Percentiles rank a stretch among this genome's conserved stretches.
phyloP scores from a whole-genome alignment of 1,140 invertebrate genomes.

The Drosophila burlai region DNA sequence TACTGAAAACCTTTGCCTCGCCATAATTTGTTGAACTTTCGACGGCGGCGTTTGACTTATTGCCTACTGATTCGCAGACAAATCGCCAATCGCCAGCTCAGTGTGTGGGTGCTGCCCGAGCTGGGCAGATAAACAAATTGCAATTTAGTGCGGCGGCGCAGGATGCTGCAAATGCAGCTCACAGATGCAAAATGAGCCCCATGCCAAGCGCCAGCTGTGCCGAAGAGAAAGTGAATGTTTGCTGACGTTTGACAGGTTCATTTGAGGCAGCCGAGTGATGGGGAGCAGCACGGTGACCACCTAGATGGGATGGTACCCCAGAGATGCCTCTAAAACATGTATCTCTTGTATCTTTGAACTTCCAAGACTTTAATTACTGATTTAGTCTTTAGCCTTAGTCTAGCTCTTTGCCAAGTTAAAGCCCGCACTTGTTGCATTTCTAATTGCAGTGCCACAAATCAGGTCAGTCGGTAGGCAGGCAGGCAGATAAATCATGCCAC shows the following conservation, averaged over 20 bases:
- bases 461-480: conserved; percentile 62
- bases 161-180: conserved; percentile 44
- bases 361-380: neutral
- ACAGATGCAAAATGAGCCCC: conserved; percentile 19
- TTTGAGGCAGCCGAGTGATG: conserved; percentile 55
- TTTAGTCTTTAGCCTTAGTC: neutral
- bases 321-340: neutral
- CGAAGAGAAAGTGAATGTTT: conserved; percentile 79
- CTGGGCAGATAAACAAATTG: conserved; percentile 80
- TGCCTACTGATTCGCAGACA: conserved; percentile 80
- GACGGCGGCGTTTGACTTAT: conserved; percentile 79
- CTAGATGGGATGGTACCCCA: neutral
- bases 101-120: conserved; percentile 54
- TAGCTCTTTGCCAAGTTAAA: neutral
- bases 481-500: conserved; percentile 67
- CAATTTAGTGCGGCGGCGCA: conserved; percentile 70
- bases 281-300: conserved; percentile 1
- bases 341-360: neutral
- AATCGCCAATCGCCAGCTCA: conserved; percentile 47
- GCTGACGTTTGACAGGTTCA: conserved; percentile 79
- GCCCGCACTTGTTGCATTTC: conserved; percentile 3
- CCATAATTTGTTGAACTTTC: conserved; percentile 72
- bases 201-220: conserved; percentile 66
- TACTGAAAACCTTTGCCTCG: conserved; percentile 50
- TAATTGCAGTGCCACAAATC: conserved; percentile 39